phyloP scores from a whole-genome alignment of 2,797 vertebrate genomes.

The Falco rusticolus region DNA sequence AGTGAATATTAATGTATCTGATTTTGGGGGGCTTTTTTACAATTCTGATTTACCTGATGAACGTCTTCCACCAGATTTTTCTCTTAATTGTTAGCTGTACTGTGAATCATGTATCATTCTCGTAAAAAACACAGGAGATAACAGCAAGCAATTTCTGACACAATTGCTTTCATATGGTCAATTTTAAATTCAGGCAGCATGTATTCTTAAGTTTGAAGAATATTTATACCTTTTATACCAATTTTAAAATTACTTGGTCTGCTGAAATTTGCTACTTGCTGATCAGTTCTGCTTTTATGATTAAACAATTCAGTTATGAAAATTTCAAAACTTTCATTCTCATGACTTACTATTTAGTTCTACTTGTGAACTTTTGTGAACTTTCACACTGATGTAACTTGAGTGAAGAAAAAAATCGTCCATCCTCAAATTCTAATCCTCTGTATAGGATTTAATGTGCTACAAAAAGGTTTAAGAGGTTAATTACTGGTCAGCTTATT shows the following conservation, averaged over 20 bases:
- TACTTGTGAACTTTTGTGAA: neutral
- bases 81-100: neutral
- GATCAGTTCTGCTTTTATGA: neutral
- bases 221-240: neutral
- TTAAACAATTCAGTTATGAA: neutral
- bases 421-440: neutral
- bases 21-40: neutral
- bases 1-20: neutral
- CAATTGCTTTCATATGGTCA: neutral
- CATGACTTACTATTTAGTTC: neutral
- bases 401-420: neutral
- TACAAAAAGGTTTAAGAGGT: neutral
- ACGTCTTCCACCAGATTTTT: neutral
- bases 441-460: neutral
- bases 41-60: neutral
- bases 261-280: neutral
- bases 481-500: neutral
- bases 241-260: neutral
- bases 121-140: neutral
- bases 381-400: neutral
- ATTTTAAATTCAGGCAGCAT: neutral
- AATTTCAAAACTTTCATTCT: neutral
- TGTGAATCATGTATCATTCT: neutral
- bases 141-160: neutral
- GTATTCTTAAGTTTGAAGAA: neutral